A percentile compares a stretch with the other conserved stretches of the same genome.
These are phyloP conservation scores for Scomber scombrus DNA, from an alignment of 2,113 vertebrate genomes.

Conservation along the genomic window DNA sequence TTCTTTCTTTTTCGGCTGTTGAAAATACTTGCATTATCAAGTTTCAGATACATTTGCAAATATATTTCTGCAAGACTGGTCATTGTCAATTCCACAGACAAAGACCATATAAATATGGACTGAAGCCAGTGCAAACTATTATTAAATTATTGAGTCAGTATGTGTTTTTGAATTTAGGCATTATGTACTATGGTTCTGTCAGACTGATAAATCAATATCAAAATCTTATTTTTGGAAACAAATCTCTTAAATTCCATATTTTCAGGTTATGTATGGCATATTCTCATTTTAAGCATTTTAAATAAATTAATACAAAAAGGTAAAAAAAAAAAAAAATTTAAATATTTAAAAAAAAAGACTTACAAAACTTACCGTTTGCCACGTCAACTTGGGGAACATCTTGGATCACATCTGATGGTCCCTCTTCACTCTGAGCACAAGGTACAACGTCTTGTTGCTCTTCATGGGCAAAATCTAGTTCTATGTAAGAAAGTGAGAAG, in stretches of 20 bases:
- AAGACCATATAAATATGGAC: too few relatives aligned
- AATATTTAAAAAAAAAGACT: too few relatives aligned
- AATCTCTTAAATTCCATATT: too few relatives aligned
- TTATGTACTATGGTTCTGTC: too few relatives aligned
- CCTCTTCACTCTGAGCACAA: neutral
- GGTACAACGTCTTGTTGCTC: neutral
- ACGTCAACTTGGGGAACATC: neutral
- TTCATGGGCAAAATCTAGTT: constrained; percentile 31
- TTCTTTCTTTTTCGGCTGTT: neutral
- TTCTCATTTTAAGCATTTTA: neutral
- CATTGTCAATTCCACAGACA: neutral
- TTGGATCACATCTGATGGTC: neutral
- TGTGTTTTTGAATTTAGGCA: too few relatives aligned
- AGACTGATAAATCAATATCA: too few relatives aligned
- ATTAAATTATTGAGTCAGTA: too few relatives aligned
- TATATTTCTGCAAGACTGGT: neutral
- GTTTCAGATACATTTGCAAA: neutral
- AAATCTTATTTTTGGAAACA: too few relatives aligned
- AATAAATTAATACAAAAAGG: too few relatives aligned
- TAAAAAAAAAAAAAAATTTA: too few relatives aligned
- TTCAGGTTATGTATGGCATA: neutral
- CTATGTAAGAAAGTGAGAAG: constrained; percentile 4
- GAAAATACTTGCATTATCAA: neutral
- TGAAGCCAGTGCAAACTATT: too few relatives aligned
- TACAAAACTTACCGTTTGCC: neutral